Conservation (phyloP, 1,140 invertebrate species). For the Drosophila rhopaloa region DNA sequence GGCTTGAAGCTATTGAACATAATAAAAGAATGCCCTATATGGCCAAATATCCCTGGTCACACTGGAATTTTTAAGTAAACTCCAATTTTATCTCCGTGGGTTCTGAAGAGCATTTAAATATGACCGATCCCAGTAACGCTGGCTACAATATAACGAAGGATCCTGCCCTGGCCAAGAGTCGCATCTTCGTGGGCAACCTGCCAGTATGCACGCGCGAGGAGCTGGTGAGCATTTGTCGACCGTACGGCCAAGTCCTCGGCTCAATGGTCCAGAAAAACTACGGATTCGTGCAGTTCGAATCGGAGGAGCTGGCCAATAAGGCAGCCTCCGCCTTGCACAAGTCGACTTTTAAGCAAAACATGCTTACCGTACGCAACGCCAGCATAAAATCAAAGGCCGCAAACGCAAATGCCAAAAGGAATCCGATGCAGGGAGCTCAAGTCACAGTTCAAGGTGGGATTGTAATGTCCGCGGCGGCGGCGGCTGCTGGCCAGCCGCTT, state of each 20-base stretch:
- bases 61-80: background rate
- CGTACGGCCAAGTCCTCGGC: conserved; percentile 90
- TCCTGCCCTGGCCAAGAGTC: conserved; percentile 88
- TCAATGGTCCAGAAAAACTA: conserved; percentile 91
- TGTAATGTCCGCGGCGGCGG: conserved; percentile 85
- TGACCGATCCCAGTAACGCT: background rate
- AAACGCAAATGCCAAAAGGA: conserved; percentile 22
- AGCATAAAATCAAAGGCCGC: conserved; percentile 79
- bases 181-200: conserved; percentile 92
- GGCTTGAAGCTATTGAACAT: no score
- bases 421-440: conserved; percentile 6
- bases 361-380: conserved; percentile 87
- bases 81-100: background rate
- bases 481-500: conserved; percentile 31
- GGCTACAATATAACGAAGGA: conserved; percentile 85
- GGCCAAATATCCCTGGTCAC: conserved; percentile 13
- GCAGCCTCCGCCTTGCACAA: conserved; percentile 90
- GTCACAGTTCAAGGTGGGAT: conserved; percentile 56
- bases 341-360: conserved; percentile 89
- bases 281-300: conserved; percentile 94
- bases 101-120: background rate
- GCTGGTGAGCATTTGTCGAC: conserved; percentile 90
- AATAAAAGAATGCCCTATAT: background rate
- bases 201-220: conserved; percentile 88
- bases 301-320: conserved; percentile 89